These are phyloP conservation scores for Palloptera scutellata DNA, from an alignment of 2,888 invertebrate genomes.

Conservation along the genomic window DNA sequence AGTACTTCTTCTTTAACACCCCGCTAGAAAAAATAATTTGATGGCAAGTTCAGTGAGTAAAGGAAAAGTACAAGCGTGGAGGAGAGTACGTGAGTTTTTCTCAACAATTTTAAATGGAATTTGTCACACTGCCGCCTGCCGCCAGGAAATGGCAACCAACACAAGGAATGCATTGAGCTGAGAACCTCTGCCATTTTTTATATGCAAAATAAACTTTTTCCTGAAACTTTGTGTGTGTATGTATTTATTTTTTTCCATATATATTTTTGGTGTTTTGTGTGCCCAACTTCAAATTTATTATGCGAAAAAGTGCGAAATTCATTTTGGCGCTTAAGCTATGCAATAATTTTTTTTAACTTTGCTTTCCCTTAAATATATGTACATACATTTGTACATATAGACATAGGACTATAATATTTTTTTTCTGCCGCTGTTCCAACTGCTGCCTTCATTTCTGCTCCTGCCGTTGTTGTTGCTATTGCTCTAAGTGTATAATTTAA, in stretches of 20 bases:
- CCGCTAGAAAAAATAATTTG: background rate
- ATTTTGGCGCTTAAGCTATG: constrained; percentile 53
- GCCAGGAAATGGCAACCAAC: constrained; percentile 11
- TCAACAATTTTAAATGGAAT: constrained; percentile 56
- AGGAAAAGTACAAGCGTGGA: background rate
- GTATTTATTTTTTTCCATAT: constrained; percentile 29
- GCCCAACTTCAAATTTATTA: constrained; percentile 61
- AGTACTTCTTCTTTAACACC: background rate
- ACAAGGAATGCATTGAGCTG: background rate
- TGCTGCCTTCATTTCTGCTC: constrained; percentile 31
- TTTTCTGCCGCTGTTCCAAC: background rate
- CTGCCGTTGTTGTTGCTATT: constrained; percentile 41
- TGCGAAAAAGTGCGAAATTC: constrained; percentile 63
- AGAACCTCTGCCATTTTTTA: constrained; percentile 22
- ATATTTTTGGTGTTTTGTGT: constrained; percentile 36
- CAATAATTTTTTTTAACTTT: constrained; percentile 28
- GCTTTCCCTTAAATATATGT: background rate
- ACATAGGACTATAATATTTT: constrained; percentile 7
- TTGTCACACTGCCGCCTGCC: constrained; percentile 51
- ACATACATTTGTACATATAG: background rate
- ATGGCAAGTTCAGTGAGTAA: too few species aligned
- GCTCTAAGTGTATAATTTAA: constrained; percentile 61
- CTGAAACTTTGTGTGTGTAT: constrained; percentile 48
- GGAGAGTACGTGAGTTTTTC: constrained; percentile 41
- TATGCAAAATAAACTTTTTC: constrained; percentile 35